phyloP scores from a whole-genome alignment of 2,888 invertebrate species.

The Parapristionchus giblindavisi region DNA sequence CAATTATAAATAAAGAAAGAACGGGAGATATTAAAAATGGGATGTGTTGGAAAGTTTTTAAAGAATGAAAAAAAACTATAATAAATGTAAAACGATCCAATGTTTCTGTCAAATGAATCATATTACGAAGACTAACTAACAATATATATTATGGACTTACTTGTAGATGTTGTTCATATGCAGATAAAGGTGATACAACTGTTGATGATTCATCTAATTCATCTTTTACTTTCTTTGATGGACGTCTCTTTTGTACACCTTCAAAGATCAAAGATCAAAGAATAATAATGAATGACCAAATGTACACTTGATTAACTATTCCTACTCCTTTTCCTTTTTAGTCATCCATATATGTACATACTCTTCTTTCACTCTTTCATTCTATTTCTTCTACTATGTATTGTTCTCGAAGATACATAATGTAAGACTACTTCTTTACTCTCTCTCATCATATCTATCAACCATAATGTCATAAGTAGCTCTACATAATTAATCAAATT shows the following conservation, averaged over 20 bases:
- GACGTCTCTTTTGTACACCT: conserved; percentile 37
- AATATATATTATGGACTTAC: not conserved
- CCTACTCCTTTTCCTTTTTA: not conserved
- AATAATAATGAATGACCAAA: not conserved
- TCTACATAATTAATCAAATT: not conserved
- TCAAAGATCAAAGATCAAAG: not conserved
- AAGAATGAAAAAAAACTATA: too few relatives aligned
- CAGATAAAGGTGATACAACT: conserved; percentile 6
- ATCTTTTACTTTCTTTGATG: conserved; percentile 28
- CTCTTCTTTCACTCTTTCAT: not conserved
- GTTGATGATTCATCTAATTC: not conserved
- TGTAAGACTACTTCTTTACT: not conserved
- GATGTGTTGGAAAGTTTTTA: too few relatives aligned
- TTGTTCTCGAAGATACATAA: not conserved
- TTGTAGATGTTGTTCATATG: not conserved
- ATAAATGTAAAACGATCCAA: too few relatives aligned
- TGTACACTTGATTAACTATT: not conserved
- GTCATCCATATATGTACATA: not conserved
- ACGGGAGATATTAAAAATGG: too few relatives aligned
- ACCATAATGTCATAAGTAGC: not conserved
- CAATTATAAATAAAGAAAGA: too few relatives aligned
- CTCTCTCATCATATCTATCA: not conserved
- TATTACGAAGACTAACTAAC: too few relatives aligned
- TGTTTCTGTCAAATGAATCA: too few relatives aligned
- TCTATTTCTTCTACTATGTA: not conserved